Evolutionary conservation across 37 sponge, comb jelly and placozoan species (phyloP).

Genomic region (Hormiphora californensis): DNA sequence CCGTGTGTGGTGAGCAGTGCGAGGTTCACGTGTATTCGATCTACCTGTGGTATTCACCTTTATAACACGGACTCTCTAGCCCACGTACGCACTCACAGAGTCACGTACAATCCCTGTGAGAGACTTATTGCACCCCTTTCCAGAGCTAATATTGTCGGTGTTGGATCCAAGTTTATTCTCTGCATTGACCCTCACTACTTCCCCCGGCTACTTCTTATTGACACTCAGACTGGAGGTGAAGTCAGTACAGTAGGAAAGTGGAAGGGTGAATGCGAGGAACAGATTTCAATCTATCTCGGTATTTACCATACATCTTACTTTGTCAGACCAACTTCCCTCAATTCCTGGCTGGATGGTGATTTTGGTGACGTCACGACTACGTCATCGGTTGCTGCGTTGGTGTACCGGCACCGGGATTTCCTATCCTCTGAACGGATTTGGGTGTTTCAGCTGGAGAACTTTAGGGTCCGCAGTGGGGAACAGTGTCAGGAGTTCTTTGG

Average conservation of each 20-base stretch:
- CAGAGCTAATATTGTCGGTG: not conserved
- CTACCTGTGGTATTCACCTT: not conserved
- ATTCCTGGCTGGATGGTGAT: slow-evolving; percentile 46
- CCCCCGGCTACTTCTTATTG: slow-evolving; percentile 32
- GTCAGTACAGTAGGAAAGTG: not conserved
- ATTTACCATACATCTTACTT: slow-evolving; percentile 42
- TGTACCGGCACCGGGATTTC: not conserved
- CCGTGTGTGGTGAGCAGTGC: not conserved
- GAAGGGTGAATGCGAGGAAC: not conserved
- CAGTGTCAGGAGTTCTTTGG: not conserved
- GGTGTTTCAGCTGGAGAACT: slow-evolving; percentile 12
- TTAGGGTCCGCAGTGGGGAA: too few species aligned
- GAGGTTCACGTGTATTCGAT: not conserved
- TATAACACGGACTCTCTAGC: not conserved
- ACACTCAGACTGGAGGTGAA: not conserved
- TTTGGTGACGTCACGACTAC: not conserved
- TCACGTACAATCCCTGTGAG: not conserved
- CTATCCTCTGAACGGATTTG: not conserved
- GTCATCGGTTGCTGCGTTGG: too few species aligned
- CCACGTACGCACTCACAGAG: too few species aligned
- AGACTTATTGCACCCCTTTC: not conserved
- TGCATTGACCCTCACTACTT: not conserved
- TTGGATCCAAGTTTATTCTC: slow-evolving; percentile 23
- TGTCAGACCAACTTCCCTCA: not conserved
- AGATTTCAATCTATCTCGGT: not conserved